These are phyloP conservation scores for Urocitellus parryii DNA, from an alignment of 2,113 vertebrate species.

Conservation along the genomic window DNA sequence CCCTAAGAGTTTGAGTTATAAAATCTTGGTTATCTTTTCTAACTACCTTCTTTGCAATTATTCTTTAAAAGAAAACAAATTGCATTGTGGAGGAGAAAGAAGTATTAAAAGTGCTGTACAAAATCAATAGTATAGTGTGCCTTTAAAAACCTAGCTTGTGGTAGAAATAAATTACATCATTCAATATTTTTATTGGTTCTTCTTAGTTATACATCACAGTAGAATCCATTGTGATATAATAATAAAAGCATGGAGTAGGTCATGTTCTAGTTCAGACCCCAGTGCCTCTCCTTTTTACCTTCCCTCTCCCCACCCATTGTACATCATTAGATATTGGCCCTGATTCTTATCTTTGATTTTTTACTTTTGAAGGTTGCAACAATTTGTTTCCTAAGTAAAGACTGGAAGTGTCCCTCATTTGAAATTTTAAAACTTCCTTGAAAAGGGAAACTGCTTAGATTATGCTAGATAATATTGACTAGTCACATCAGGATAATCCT, in stretches of 20 bases:
- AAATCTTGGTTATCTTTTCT: not conserved
- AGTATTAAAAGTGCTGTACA: conserved; percentile 8
- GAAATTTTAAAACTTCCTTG: not conserved
- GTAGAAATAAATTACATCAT: not conserved
- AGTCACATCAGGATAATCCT: not conserved
- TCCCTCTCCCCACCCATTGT: no score
- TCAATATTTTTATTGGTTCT: not conserved
- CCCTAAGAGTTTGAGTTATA: not conserved
- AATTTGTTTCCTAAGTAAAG: not conserved
- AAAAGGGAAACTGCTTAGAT: not conserved
- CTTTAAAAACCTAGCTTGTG: not conserved
- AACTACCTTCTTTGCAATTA: not conserved
- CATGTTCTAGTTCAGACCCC: no score
- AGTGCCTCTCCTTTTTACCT: no score
- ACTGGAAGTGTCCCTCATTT: not conserved
- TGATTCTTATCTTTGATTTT: conserved; percentile 13
- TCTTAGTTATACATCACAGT: no score
- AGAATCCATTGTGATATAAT: no score
- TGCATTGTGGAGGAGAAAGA: not conserved
- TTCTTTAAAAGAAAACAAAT: conserved; percentile 52
- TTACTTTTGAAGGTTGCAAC: not conserved
- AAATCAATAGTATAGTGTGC: not conserved
- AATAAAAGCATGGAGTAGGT: no score
- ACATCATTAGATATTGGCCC: not conserved
- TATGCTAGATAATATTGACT: not conserved